Conservation (phyloP, 2,113 vertebrate genomes). For the Rhea americana region DNA sequence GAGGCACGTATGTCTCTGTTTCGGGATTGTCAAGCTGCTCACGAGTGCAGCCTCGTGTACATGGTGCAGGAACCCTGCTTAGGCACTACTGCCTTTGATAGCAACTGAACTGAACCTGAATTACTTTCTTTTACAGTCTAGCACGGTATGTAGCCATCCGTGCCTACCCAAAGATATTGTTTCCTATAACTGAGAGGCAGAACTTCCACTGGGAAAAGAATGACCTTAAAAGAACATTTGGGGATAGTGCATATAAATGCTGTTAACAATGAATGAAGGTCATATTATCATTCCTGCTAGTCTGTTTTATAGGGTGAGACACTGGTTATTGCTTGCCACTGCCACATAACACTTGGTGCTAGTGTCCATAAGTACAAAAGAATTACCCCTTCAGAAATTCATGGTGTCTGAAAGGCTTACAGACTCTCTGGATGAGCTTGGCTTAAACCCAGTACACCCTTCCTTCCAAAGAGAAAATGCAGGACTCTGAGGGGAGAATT, state of each 20-base stretch:
- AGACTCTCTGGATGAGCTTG: neutral
- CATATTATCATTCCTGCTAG: neutral
- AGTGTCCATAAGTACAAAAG: neutral
- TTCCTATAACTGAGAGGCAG: neutral
- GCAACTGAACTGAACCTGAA: neutral
- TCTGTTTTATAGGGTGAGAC: constrained; percentile 29
- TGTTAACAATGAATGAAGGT: neutral
- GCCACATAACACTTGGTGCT: neutral
- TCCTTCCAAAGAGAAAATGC: neutral
- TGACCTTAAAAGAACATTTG: neutral
- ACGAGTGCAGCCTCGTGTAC: neutral
- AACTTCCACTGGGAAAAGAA: neutral
- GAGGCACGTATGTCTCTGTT: neutral
- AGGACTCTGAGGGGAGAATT: neutral
- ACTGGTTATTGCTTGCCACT: neutral
- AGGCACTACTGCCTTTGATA: neutral
- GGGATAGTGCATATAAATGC: neutral
- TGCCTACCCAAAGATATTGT: neutral
- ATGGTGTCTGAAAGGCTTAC: neutral
- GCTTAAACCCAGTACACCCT: neutral
- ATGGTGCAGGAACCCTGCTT: neutral
- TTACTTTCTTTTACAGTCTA: neutral
- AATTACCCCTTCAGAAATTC: neutral
- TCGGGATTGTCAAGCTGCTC: too few species aligned
- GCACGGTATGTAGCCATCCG: neutral